Conservation (phyloP, 1,140 invertebrate genomes). For the Thaumetopoea pityocampa region DNA sequence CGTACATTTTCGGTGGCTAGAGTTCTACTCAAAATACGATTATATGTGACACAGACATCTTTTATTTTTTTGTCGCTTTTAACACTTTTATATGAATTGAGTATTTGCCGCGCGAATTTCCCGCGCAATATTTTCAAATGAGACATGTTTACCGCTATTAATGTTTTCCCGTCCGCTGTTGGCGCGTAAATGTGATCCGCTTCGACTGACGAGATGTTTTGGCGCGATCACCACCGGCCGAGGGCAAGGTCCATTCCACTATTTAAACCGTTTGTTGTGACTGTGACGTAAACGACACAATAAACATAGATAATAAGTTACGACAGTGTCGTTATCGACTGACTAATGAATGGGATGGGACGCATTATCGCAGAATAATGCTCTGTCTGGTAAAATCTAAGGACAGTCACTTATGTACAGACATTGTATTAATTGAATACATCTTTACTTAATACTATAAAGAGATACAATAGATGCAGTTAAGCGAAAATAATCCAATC, state of each 20-base stretch:
- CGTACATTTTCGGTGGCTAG: conserved; percentile 54
- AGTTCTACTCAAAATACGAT: conserved; percentile 25
- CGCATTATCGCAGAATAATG: no score
- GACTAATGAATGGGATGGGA: conserved; percentile 11
- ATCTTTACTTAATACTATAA: no score
- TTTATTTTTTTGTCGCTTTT: conserved; percentile 39
- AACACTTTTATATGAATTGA: conserved; percentile 33
- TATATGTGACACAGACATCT: conserved; percentile 12
- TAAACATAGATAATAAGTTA: conserved; percentile 16
- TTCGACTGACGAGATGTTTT: conserved; percentile 36
- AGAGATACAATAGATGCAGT: no score
- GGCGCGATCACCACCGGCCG: conserved; percentile 37
- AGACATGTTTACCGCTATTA: conserved; percentile 48
- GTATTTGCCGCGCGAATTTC: conserved; percentile 50
- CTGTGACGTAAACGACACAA: conserved; percentile 18
- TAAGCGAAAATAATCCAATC: no score
- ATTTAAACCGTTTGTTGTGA: conserved; percentile 28
- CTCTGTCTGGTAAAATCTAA: no score
- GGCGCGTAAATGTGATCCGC: conserved; percentile 42
- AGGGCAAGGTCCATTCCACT: conserved; percentile 56
- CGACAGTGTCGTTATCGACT: conserved; percentile 14
- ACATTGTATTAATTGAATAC: no score
- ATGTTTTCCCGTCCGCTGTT: conserved; percentile 47
- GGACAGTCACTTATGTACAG: no score
- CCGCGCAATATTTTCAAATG: conserved; percentile 66